phyloP scores from a whole-genome alignment of 1,140 invertebrate genomes.

The Panagrolaimus sp. region DNA sequence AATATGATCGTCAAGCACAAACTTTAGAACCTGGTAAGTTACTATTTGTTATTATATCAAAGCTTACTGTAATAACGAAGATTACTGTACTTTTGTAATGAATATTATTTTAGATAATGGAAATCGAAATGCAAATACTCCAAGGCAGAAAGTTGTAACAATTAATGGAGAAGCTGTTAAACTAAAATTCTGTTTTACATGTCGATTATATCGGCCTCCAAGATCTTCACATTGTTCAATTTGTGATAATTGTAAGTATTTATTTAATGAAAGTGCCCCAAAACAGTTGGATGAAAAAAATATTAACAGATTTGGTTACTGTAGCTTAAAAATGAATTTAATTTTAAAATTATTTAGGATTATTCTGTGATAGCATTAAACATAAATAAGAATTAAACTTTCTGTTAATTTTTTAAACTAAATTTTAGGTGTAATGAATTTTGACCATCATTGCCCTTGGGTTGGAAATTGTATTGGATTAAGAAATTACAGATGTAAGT shows the following conservation, averaged over 20 bases:
- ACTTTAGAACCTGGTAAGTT: no score
- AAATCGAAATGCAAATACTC: slow-evolving; percentile 31
- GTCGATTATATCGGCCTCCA: slow-evolving; percentile 95
- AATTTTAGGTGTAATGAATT: slow-evolving; percentile 77
- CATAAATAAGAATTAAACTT: no score
- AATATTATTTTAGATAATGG: not conserved
- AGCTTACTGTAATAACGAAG: no score
- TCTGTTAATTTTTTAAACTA: no score
- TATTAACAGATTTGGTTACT: no score
- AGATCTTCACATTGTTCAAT: slow-evolving; percentile 94
- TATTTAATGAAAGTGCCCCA: no score
- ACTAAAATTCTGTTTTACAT: slow-evolving; percentile 97
- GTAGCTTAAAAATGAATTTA: no score
- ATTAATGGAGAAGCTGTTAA: slow-evolving; percentile 87
- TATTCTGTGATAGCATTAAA: no score
- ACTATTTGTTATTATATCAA: no score
- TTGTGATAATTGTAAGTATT: slow-evolving; percentile 99
- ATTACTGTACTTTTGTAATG: no score
- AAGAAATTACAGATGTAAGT: slow-evolving; percentile 77
- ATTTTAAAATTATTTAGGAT: no score
- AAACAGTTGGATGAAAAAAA: no score
- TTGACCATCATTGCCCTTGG: slow-evolving; percentile 65
- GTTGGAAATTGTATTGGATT: slow-evolving; percentile 92
- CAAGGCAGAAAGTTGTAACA: slow-evolving; percentile 67
- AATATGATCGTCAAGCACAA: slow-evolving; percentile 71